A percentile compares a stretch with the other conserved stretches of the same genome.
These are phyloP conservation scores for Ispidina picta DNA, from an alignment of 2,797 vertebrate species.

Conservation along the genomic window DNA sequence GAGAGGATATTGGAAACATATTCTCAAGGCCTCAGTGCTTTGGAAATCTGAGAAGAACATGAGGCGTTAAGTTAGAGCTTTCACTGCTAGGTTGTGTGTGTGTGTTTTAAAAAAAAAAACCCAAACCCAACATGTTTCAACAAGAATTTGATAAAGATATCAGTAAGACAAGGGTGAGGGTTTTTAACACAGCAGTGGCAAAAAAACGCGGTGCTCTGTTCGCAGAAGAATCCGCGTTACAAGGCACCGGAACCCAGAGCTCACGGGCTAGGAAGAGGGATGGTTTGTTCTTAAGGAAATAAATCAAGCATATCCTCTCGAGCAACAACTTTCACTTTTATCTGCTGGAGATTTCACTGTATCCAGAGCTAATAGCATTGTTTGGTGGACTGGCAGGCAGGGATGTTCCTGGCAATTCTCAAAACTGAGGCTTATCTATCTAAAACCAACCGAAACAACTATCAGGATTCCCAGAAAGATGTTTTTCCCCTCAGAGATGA, in stretches of 20 bases:
- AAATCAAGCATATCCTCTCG: not conserved
- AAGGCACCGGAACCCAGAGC: not conserved
- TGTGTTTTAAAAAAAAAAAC: not conserved
- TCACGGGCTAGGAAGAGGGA: not conserved
- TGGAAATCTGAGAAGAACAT: slow-evolving; percentile 82
- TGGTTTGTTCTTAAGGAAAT: not conserved
- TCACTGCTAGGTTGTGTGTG: slow-evolving; percentile 50
- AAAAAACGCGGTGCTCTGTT: not conserved
- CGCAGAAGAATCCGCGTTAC: not conserved
- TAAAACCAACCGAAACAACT: not conserved
- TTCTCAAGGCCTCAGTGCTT: slow-evolving; percentile 85
- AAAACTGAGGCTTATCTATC: not conserved
- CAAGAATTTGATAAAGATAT: slow-evolving; percentile 75
- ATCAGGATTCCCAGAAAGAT: not conserved
- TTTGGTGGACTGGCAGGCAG: not conserved
- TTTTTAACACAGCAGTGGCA: not conserved
- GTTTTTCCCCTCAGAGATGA: not conserved
- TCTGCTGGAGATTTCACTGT: not conserved
- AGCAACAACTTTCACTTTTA: not conserved
- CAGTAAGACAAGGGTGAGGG: not conserved
- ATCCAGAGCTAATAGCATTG: not conserved
- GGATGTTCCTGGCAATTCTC: not conserved
- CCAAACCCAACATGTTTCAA: slow-evolving; percentile 38
- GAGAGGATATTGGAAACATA: slow-evolving; percentile 96
- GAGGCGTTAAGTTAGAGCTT: slow-evolving; percentile 81